Evolutionary conservation across 2,888 invertebrate genomes (phyloP).

Genomic region (Erebia aethiops): DNA sequence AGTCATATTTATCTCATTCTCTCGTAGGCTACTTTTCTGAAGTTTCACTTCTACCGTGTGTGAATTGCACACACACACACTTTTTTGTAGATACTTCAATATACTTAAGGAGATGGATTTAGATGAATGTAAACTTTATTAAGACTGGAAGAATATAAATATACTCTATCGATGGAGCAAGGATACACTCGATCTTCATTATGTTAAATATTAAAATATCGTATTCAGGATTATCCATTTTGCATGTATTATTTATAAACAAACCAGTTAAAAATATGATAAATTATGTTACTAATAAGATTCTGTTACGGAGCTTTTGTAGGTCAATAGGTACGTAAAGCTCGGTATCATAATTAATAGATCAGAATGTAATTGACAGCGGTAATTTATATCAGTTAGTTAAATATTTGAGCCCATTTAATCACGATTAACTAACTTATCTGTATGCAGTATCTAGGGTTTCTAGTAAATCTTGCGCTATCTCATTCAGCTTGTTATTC

Average conservation of each 20-base stretch:
- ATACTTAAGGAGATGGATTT: no score
- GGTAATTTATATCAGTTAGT: constrained; percentile 16
- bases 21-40: no score
- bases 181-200: background rate
- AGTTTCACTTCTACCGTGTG: no score
- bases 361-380: constrained; percentile 16
- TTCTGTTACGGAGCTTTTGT: constrained; percentile 1
- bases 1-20: no score
- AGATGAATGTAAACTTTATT: background rate
- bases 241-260: background rate
- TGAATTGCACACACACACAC: no score
- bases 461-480: constrained; percentile 50
- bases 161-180: no score
- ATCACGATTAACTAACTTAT: constrained; percentile 18
- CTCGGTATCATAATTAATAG: constrained; percentile 4
- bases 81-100: no score
- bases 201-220: background rate
- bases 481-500: constrained; percentile 40
- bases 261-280: background rate
- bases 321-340: background rate
- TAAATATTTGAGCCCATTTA: constrained; percentile 12
- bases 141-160: no score
- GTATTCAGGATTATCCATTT: background rate
- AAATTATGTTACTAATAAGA: background rate
- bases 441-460: constrained; percentile 45